Base-by-base conservation (phyloP, 2,888 invertebrate species). In the Drosophila buzzatii region DNA sequence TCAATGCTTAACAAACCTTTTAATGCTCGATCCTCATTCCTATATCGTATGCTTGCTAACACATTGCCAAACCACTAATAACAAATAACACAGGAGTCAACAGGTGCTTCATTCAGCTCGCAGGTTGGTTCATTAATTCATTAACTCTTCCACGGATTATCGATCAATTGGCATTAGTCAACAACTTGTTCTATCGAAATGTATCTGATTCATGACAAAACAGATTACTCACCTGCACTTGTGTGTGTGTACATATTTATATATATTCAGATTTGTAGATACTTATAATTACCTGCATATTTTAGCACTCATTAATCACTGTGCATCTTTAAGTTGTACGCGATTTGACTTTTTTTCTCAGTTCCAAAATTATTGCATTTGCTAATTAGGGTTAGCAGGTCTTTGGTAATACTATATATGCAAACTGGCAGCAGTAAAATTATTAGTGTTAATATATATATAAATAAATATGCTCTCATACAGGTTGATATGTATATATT, bases 101-200 rank as follows among this genome's bases (percentile, higher is more conserved):
- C 79, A 90, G 82, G 70, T 91, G 91, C 76, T 91, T 91, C 74
- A 90, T 91, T 62, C 81, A 73, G 83, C 79, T 91, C 20, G 83
- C 81, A 91, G 91, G 91, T 91, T 91, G 66, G 87, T 81, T 53
- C 47, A 42, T 49, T 57, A 47, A 61, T 9, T 20, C 41, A 52
- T 45, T 33, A 16, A 35, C 20, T 35, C 31, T 35, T 12, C 27
- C 9, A 18, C 49, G 27, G 42, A 27, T 45, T 14, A 60, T 61
- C 31, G n/a, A n/a, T 49, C 33, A 16, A 23, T n/a, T 60, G 20
- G 31, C 44, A 53, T 69, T 78, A 62, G 57, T 69, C 68, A 78
- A 53, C 39, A 12, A 2, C n/a, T 1, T 23, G 23, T 63, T 59
- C 18, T 39, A 35, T 12, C 41, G 33, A 56, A 62, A 9, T 57